Percentiles rank a stretch among this genome's conserved stretches.
Conservation (phyloP, 2,797 vertebrate genomes). For the Oreochromis mossambicus region DNA sequence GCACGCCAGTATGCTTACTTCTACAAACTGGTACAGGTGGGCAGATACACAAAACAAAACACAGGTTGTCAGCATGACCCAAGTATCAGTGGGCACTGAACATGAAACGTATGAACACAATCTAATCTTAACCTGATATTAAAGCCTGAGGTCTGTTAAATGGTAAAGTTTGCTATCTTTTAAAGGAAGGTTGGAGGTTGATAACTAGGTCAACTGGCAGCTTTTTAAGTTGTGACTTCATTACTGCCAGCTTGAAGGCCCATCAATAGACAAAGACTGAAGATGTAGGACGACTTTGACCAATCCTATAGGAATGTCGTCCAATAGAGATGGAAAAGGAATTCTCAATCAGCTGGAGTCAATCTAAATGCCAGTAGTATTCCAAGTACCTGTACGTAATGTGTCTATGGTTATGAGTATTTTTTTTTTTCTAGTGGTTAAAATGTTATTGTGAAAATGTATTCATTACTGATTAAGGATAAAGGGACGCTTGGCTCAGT, state of each 20-base stretch:
- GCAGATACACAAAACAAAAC: not conserved
- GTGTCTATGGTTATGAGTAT: not conserved
- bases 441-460: not conserved
- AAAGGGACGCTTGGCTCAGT: not conserved
- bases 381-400: not conserved
- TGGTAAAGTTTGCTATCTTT: not conserved
- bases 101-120: not conserved
- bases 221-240: not conserved
- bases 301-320: not conserved
- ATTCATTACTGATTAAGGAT: not conserved
- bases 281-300: not conserved
- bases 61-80: not conserved
- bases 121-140: not conserved
- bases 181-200: not conserved
- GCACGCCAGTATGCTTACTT: conserved; percentile 98
- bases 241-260: not conserved
- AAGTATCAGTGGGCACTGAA: not conserved
- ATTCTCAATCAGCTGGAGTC: not conserved
- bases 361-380: not conserved
- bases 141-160: not conserved
- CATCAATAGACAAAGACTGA: not conserved
- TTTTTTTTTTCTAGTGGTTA: not conserved
- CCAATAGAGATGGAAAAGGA: not conserved
- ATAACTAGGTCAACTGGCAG: not conserved
- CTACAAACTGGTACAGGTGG: conserved; percentile 95